These are phyloP conservation scores for Myocastor coypus DNA, from an alignment of 2,113 vertebrate genomes.

Conservation along the genomic window DNA sequence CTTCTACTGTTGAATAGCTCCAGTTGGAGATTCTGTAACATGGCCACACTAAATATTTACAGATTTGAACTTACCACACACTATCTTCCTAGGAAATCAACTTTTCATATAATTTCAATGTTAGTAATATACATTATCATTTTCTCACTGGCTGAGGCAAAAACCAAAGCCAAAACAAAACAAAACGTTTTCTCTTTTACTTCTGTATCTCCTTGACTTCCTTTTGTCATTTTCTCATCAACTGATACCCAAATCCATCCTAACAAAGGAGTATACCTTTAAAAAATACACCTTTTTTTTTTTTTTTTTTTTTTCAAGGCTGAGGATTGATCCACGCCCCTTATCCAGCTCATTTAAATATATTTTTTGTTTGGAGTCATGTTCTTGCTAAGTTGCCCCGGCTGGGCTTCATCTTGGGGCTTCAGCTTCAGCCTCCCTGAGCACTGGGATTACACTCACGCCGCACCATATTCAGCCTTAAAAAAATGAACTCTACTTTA, in stretches of 20 bases:
- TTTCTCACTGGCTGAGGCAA: neutral
- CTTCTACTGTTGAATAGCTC: neutral
- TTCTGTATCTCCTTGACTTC: neutral
- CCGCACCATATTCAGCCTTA: neutral
- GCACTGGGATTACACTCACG: neutral
- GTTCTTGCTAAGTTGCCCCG: neutral
- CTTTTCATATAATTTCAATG: neutral
- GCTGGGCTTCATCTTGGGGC: neutral
- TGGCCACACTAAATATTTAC: neutral
- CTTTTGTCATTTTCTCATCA: neutral
- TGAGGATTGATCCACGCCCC: neutral
- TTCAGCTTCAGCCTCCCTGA: neutral
- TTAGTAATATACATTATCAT: neutral
- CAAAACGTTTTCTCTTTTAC: neutral
- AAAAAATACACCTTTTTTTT: neutral
- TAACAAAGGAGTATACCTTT: neutral
- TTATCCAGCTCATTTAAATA: neutral
- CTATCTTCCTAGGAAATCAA: neutral
- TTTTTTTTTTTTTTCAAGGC: neutral
- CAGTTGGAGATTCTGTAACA: neutral
- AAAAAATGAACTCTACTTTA: neutral
- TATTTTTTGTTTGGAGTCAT: neutral
- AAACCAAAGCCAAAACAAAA: neutral
- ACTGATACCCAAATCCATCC: neutral
- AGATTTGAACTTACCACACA: neutral